Evolutionary conservation across 2,113 vertebrate genomes (phyloP).

Genomic region (Rhinoderma darwinii): DNA sequence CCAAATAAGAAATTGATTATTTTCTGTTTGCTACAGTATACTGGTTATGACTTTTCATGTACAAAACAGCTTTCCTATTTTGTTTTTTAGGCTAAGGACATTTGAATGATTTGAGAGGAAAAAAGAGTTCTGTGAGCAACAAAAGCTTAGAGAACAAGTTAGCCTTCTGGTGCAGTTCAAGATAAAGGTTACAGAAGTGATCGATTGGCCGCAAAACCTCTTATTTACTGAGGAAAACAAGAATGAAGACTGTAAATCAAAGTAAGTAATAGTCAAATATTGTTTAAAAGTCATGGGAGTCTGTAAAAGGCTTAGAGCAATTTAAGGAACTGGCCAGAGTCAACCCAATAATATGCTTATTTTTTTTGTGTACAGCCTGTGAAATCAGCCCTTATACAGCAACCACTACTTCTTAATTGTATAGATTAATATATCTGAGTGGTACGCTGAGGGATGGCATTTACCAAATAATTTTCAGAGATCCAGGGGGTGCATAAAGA

Average conservation of each 20-base stretch:
- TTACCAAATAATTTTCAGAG: too few relatives aligned
- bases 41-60: background rate
- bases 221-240: background rate
- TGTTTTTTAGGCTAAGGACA: background rate
- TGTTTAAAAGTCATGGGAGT: background rate
- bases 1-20: background rate
- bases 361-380: background rate
- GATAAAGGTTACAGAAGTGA: conserved; percentile 8
- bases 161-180: background rate
- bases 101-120: background rate
- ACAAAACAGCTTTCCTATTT: background rate
- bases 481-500: too few relatives aligned
- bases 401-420: background rate
- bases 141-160: background rate
- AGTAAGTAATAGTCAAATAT: background rate
- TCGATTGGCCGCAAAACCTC: background rate
- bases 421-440: too few relatives aligned
- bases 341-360: background rate
- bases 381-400: background rate
- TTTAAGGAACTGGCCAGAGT: background rate
- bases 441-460: too few relatives aligned
- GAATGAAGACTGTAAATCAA: background rate
- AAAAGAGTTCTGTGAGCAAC: background rate
- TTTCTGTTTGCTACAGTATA: background rate
- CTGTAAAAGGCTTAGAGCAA: background rate